These are phyloP conservation scores for Shargacucullia verbasci DNA, from an alignment of 2,888 invertebrate species.

Conservation along the genomic window DNA sequence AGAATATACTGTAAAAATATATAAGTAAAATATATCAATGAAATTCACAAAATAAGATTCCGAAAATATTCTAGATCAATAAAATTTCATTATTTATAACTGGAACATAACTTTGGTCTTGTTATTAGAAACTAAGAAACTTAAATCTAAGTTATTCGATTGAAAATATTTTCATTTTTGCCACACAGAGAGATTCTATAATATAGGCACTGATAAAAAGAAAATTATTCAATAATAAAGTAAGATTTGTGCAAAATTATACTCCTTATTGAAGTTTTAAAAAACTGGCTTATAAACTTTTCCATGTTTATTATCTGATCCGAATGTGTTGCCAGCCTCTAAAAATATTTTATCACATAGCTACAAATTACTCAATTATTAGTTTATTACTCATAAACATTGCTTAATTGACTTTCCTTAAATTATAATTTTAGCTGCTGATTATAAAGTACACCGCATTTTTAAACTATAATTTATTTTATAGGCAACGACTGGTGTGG, in stretches of 20 bases:
- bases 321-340: conserved; percentile 38
- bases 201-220: conserved; percentile 20
- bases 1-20: conserved; percentile 24
- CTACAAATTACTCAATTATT: background rate
- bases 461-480: background rate
- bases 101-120: conserved; percentile 70
- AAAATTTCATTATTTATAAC: conserved; percentile 18
- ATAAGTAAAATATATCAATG: conserved; percentile 25
- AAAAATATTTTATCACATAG: conserved; percentile 33
- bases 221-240: conserved; percentile 17
- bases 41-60: conserved; percentile 19
- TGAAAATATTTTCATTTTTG: conserved; percentile 29
- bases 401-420: conserved; percentile 3
- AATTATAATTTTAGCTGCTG: conserved; percentile 24
- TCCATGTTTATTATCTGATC: conserved; percentile 10
- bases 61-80: conserved; percentile 28
- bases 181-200: conserved; percentile 54
- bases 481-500: too few relatives aligned
- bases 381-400: conserved; percentile 18
- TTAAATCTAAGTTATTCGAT: conserved; percentile 47
- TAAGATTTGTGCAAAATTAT: conserved; percentile 16
- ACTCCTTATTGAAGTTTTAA: conserved; percentile 8
- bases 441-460: background rate
- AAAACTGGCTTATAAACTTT: conserved; percentile 8
- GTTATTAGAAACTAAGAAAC: conserved; percentile 57